Evolutionary conservation across 2,797 vertebrate species (phyloP), one percentile per base, ranked within the genome.

Genomic region (Enteromius radiatus): DNA sequence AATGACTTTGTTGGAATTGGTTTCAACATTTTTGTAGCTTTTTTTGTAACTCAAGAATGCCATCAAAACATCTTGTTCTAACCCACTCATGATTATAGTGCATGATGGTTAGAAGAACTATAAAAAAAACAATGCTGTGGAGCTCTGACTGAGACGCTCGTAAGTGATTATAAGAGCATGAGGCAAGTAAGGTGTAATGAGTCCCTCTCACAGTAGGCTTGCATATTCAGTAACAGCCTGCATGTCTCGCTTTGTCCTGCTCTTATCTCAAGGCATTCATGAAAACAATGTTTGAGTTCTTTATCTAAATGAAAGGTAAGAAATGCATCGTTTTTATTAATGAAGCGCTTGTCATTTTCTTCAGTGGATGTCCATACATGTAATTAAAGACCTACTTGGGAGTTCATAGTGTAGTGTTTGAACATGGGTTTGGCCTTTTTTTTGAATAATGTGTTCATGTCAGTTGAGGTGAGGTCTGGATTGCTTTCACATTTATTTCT

Each of bases 41-140:
- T 36, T 47, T 70, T n/a, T n/a, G n/a, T 23, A 19, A 12, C 49
- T 76, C 21, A 23, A 41, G n/a, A 76, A 17, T 67, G 33, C 31
- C n/a, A 52, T 78, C 45, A 78, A 78, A 67, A 52, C 76, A 78
- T 78, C 63, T 45, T 78, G 43, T 26, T 54, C 21, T 78, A 67
- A 67, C 76, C 33, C 45, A 19, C 45, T 36, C 63, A 26, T 36
- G 28, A 47, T 52, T 65, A 52, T 33, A 49, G 31, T 28, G 21
- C 0, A 36, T 68, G 28, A 63, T 7, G 26, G 0, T 63, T 17
- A 31, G 28, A 31, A 65, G 76, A 49, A 54, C 63, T 54, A 78
- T 67, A 47, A 78, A 31, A 78, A 78, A 31, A 78, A 78, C 43
- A 68, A 36, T 8, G 9, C 28, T 23, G 41, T 65, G 28, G 12